A percentile compares a stretch with the other conserved stretches of the same genome.
Evolutionary conservation across 2,797 vertebrate genomes (phyloP).

Genomic region (Sebastes hubbsi): DNA sequence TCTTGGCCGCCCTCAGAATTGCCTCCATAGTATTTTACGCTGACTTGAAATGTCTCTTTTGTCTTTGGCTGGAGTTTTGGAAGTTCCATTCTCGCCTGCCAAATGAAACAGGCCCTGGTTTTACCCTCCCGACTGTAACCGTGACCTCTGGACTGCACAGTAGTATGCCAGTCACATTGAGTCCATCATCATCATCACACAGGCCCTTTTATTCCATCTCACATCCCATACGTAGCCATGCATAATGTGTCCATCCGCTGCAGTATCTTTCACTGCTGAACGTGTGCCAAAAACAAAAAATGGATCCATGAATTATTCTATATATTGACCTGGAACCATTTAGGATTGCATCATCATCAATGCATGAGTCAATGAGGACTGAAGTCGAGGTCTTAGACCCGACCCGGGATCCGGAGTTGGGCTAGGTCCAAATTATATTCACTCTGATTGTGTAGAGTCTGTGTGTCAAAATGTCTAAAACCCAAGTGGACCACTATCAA

Average conservation of each 20-base stretch:
- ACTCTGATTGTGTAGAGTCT: neutral
- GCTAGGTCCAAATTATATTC: neutral
- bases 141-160: constrained; percentile 64
- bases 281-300: constrained; percentile 12
- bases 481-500: neutral
- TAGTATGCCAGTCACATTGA: constrained; percentile 63
- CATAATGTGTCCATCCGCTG: neutral
- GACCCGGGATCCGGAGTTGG: accelerated
- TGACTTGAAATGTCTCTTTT: constrained; percentile 69
- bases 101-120: constrained; percentile 53
- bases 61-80: constrained; percentile 63
- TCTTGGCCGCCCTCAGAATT: constrained; percentile 63
- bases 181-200: constrained; percentile 55
- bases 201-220: neutral
- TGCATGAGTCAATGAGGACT: neutral
- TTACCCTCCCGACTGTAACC: constrained; percentile 27
- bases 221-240: constrained; percentile 4
- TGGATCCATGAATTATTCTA: constrained; percentile 3
- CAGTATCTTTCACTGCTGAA: neutral
- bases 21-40: constrained; percentile 62
- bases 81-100: constrained; percentile 61
- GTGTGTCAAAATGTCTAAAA: neutral
- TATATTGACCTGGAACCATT: neutral
- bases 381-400: neutral
- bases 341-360: neutral